Evolutionary conservation across 2,113 vertebrate genomes (phyloP).

Genomic region (Hucho hucho): DNA sequence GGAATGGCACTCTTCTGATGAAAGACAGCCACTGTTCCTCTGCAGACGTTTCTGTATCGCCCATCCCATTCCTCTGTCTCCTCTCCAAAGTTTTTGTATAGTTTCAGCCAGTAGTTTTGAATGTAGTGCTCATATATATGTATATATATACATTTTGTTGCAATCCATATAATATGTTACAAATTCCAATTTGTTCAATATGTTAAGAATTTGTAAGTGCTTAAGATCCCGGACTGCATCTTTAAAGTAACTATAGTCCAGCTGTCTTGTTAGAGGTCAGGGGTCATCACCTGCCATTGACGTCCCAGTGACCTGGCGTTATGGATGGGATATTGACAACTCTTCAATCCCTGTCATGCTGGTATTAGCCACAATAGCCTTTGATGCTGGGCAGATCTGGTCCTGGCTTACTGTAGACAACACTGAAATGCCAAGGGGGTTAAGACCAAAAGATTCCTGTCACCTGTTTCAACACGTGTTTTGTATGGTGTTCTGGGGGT

Average conservation of each 20-base stretch:
- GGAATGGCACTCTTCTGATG: neutral
- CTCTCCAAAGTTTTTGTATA: no score
- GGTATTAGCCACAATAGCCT: slow-evolving; percentile 36
- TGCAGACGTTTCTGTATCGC: no score
- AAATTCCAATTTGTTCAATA: no score
- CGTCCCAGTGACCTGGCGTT: slow-evolving; percentile 32
- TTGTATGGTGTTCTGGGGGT: slow-evolving; percentile 26
- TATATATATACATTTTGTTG: no score
- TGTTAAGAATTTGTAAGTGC: no score
- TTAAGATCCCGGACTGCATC: no score
- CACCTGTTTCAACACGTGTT: slow-evolving; percentile 21
- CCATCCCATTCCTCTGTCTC: no score
- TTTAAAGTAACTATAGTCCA: neutral
- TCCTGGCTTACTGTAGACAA: slow-evolving; percentile 16
- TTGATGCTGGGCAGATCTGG: slow-evolving; percentile 35
- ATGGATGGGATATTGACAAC: slow-evolving; percentile 21
- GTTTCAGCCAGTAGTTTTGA: no score
- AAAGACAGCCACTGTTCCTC: no score
- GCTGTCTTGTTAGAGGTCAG: slow-evolving; percentile 14
- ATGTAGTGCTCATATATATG: no score
- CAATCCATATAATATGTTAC: no score
- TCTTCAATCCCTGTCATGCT: slow-evolving; percentile 19
- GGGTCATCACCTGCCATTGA: slow-evolving; percentile 19
- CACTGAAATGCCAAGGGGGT: slow-evolving; percentile 15
- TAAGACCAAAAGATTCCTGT: slow-evolving; percentile 26